A percentile compares a stretch with the other conserved stretches of the same genome.
Evolutionary conservation across 1,140 invertebrate species (phyloP).

Genomic region (Drosophila triauraria): DNA sequence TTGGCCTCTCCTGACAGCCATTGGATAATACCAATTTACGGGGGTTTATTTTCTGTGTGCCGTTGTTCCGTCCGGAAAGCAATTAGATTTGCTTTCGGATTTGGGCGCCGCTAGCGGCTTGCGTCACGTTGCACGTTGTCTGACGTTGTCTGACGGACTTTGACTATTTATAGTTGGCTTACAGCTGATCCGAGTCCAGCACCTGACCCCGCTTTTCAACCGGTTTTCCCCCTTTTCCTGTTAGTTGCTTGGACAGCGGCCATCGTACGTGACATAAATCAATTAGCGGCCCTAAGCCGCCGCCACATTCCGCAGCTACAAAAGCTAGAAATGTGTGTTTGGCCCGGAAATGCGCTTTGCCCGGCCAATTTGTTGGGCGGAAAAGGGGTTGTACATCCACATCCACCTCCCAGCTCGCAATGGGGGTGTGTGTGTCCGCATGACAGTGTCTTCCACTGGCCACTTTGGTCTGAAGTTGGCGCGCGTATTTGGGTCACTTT

Average conservation of each 20-base stretch:
- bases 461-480: conserved; percentile 60
- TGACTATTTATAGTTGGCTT: conserved; percentile 56
- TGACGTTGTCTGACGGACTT: conserved; percentile 44
- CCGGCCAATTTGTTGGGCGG: conserved; percentile 41
- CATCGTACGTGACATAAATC: conserved; percentile 77
- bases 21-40: conserved; percentile 6
- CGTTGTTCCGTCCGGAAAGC: too few relatives aligned
- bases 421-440: conserved; percentile 1
- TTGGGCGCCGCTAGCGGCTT: conserved; percentile 29
- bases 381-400: not conserved
- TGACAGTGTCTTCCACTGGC: conserved; percentile 46
- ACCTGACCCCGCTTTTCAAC: conserved; percentile 17
- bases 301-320: conserved; percentile 37
- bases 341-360: conserved; percentile 72
- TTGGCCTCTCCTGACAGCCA: conserved; percentile 4
- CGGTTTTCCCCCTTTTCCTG: too few relatives aligned
- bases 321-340: conserved; percentile 10
- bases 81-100: conserved; percentile 10
- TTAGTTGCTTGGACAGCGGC: not conserved
- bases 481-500: conserved; percentile 81
- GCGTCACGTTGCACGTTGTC: conserved; percentile 69
- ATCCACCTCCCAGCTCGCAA: too few relatives aligned
- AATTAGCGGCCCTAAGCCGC: conserved; percentile 78
- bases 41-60: not conserved
- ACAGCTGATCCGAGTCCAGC: conserved; percentile 29